Conservation (phyloP, 35 echinoderm and acorn worm species). For the Hemicentrotus pulcherrimus region DNA sequence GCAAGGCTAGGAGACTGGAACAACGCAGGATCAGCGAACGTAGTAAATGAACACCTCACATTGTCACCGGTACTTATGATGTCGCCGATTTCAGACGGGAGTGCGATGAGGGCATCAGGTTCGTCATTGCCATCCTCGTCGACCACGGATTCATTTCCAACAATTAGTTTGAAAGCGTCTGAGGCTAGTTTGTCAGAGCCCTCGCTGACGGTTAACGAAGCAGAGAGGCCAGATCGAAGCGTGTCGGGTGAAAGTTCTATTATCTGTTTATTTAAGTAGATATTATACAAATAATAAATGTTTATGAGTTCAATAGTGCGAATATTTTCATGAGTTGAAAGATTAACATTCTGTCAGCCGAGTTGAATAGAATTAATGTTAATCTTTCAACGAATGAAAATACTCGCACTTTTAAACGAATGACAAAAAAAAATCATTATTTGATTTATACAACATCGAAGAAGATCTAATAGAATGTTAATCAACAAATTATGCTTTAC, state of each 20-base stretch:
- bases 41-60: conserved; percentile 27
- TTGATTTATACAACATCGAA: too few relatives aligned
- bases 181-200: neutral
- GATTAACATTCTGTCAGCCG: too few relatives aligned
- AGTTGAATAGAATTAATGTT: too few relatives aligned
- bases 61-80: neutral
- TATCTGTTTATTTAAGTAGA: neutral
- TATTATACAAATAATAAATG: too few relatives aligned
- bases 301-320: too few relatives aligned
- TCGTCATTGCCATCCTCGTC: neutral
- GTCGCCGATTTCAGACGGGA: conserved; percentile 17
- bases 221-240: neutral
- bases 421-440: too few relatives aligned
- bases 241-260: neutral
- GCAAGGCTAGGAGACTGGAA: neutral
- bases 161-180: neutral
- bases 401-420: too few relatives aligned
- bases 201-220: neutral
- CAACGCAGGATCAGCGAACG: conserved; percentile 16
- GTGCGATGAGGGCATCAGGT: neutral
- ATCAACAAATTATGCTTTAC: too few relatives aligned
- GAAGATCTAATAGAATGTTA: too few relatives aligned
- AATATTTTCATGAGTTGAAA: too few relatives aligned
- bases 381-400: too few relatives aligned
- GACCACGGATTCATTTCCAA: neutral